Conservation (phyloP, 2,888 invertebrate genomes). For the Ophioninae sp. region DNA sequence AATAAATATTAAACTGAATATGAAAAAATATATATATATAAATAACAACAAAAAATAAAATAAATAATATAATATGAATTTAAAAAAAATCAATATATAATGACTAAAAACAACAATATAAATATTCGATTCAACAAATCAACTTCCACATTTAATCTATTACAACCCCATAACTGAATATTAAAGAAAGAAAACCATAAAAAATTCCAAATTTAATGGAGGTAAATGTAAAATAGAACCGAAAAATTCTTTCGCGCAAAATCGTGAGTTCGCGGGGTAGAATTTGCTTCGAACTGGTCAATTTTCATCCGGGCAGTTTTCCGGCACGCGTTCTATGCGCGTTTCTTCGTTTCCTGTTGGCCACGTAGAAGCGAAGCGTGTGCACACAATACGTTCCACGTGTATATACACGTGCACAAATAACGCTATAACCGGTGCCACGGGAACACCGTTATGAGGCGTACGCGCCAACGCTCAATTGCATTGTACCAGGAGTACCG, state of each 20-base stretch:
- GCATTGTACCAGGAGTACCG: slow-evolving; percentile 57
- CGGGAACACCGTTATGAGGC: slow-evolving; percentile 62
- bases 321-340: background rate
- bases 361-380: slow-evolving; percentile 20
- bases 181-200: no score
- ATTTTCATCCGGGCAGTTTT: background rate
- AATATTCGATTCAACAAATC: no score
- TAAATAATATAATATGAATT: no score
- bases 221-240: background rate
- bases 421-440: slow-evolving; percentile 47
- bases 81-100: no score
- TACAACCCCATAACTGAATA: no score
- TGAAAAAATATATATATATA: no score
- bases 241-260: background rate
- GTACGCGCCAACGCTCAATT: slow-evolving; percentile 58
- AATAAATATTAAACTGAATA: no score
- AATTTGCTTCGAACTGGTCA: background rate
- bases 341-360: slow-evolving; percentile 2
- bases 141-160: no score
- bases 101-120: no score
- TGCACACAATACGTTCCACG: slow-evolving; percentile 21
- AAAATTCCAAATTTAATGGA: background rate
- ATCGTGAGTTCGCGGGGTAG: background rate
- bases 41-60: no score
- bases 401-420: slow-evolving; percentile 1